Conservation (phyloP, 2,888 invertebrate genomes). For the Balanococcus diminutus region DNA sequence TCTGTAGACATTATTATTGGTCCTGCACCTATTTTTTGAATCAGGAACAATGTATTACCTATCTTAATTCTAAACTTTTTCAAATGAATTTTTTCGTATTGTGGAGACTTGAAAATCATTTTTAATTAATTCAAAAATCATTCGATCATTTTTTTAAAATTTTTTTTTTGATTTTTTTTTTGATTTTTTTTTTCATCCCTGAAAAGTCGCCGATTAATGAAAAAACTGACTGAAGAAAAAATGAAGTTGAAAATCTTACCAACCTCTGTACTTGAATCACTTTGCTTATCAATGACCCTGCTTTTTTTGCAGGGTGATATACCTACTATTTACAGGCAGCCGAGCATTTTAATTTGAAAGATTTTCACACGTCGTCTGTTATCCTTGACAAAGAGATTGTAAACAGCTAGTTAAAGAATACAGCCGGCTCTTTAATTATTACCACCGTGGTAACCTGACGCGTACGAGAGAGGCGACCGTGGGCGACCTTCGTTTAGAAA, state of each 20-base stretch:
- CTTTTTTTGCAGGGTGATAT: neutral
- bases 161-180: too few relatives aligned
- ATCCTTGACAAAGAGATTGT: constrained; percentile 27
- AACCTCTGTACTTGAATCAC: neutral
- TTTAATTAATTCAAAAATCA: too few relatives aligned
- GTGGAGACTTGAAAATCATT: too few relatives aligned
- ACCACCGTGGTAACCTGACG: neutral
- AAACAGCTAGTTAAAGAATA: constrained; percentile 13
- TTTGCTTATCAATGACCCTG: neutral
- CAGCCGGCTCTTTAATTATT: constrained; percentile 9
- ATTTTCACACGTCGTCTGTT: constrained; percentile 25
- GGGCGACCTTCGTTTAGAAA: neutral
- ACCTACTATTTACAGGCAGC: neutral
- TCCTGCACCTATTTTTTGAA: too few relatives aligned
- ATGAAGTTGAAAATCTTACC: neutral
- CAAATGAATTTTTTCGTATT: too few relatives aligned
- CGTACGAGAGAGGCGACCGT: neutral
- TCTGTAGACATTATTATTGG: too few relatives aligned
- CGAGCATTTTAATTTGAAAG: neutral
- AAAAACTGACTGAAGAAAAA: neutral
- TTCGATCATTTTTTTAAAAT: too few relatives aligned
- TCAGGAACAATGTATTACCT: too few relatives aligned
- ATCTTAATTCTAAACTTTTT: too few relatives aligned
- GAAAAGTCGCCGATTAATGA: too few relatives aligned
- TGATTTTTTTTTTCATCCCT: too few relatives aligned